These are phyloP conservation scores for Drosophila punjabiensis DNA, from an alignment of 1,140 invertebrate species.

Conservation along the genomic window DNA sequence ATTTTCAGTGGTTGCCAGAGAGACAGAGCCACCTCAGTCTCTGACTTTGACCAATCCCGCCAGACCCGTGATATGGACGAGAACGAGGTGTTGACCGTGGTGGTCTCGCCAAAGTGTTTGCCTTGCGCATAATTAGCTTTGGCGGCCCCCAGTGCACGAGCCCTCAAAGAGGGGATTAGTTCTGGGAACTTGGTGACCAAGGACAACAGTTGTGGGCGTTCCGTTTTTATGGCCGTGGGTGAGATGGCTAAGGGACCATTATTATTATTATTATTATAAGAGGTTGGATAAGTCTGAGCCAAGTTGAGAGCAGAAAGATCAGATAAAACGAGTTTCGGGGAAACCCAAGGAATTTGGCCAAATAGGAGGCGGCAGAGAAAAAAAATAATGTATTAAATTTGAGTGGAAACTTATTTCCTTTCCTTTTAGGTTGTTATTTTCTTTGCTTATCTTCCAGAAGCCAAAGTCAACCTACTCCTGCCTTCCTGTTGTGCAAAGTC, in stretches of 20 bases:
- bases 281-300: conserved; percentile 28
- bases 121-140: conserved; percentile 72
- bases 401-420: neutral
- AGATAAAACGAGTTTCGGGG: conserved; percentile 15
- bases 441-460: neutral
- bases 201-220: conserved; percentile 31
- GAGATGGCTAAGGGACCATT: conserved; percentile 20
- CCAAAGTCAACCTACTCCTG: no score
- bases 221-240: conserved; percentile 15
- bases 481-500: neutral
- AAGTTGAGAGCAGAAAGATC: conserved; percentile 14
- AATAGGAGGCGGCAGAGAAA: neutral
- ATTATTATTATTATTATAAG: conserved; percentile 68
- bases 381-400: neutral
- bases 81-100: conserved; percentile 68
- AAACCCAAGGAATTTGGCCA: conserved; percentile 2
- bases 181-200: conserved; percentile 28
- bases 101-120: conserved; percentile 66
- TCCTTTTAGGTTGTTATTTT: neutral
- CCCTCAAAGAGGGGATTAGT: conserved; percentile 29
- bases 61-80: neutral
- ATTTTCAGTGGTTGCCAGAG: conserved; percentile 9
- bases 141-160: conserved; percentile 4
- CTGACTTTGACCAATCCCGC: neutral
- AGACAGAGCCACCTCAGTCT: neutral